These are phyloP conservation scores for Protodeltote pygarga DNA, from an alignment of 2,888 invertebrate genomes.

Conservation along the genomic window DNA sequence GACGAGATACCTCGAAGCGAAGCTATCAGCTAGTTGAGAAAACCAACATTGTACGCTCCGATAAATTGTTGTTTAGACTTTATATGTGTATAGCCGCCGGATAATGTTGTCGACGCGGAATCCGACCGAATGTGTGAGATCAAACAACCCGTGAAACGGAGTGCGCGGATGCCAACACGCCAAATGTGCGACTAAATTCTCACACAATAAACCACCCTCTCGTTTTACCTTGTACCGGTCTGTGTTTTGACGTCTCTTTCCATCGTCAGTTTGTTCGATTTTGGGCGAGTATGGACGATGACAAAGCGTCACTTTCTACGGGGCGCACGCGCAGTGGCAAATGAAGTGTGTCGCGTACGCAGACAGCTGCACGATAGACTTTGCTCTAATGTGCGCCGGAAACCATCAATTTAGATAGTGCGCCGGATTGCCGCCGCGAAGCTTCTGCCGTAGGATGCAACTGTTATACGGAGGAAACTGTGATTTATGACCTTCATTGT, in stretches of 20 bases:
- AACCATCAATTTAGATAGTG: slow-evolving; percentile 85
- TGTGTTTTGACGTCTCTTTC: slow-evolving; percentile 56
- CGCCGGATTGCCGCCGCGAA: slow-evolving; percentile 81
- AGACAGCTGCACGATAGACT: slow-evolving; percentile 82
- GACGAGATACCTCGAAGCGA: slow-evolving; percentile 42
- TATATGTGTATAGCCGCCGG: slow-evolving; percentile 39
- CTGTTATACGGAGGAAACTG: slow-evolving; percentile 81
- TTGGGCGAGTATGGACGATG: slow-evolving; percentile 73
- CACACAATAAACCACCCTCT: slow-evolving; percentile 51
- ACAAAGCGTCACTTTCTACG: slow-evolving; percentile 83
- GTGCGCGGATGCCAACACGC: slow-evolving; percentile 60
- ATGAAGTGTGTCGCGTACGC: slow-evolving; percentile 84
- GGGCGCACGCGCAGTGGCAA: slow-evolving; percentile 80
- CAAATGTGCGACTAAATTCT: slow-evolving; percentile 58
- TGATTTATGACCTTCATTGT: slow-evolving; percentile 85
- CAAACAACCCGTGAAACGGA: slow-evolving; percentile 60
- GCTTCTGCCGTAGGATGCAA: slow-evolving; percentile 81
- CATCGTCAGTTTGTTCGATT: slow-evolving; percentile 68
- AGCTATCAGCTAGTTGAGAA: slow-evolving; percentile 42
- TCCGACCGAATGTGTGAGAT: slow-evolving; percentile 60
- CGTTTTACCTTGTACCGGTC: slow-evolving; percentile 43
- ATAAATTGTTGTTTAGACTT: slow-evolving; percentile 42
- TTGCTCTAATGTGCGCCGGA: slow-evolving; percentile 82
- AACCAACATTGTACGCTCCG: slow-evolving; percentile 37
- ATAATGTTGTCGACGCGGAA: slow-evolving; percentile 54